A percentile compares a stretch with the other conserved stretches of the same genome.
phyloP scores from a whole-genome alignment of 2,888 invertebrate genomes.

The Sesamia inferens region DNA sequence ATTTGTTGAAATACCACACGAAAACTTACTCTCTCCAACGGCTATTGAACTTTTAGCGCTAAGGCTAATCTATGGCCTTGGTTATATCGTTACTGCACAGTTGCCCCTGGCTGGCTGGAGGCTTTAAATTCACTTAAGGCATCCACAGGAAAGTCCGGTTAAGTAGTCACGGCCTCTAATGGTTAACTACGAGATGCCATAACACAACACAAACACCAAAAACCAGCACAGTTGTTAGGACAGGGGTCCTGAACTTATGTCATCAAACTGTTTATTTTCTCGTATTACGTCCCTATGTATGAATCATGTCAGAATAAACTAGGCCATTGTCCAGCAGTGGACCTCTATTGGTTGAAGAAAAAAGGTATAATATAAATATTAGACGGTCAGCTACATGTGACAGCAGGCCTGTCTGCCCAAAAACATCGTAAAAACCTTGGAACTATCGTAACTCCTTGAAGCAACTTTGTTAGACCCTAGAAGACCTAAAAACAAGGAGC shows the following conservation, averaged over 20 bases:
- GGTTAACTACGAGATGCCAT: no score
- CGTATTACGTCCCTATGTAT: background rate
- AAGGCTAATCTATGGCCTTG: constrained; percentile 22
- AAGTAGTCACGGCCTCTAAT: no score
- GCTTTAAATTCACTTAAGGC: no score
- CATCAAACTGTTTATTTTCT: background rate
- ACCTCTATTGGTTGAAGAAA: no score
- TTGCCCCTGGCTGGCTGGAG: no score
- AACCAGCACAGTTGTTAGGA: no score
- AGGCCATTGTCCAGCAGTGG: no score
- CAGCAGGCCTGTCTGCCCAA: background rate
- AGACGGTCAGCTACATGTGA: background rate
- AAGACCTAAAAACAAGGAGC: background rate
- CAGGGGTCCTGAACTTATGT: background rate
- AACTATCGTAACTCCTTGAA: background rate
- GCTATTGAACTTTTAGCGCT: constrained; percentile 31
- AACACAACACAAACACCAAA: no score
- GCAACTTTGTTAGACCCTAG: background rate
- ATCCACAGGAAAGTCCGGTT: no score
- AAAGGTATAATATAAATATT: background rate
- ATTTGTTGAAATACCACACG: background rate
- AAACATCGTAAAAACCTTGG: background rate
- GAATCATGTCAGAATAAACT: background rate
- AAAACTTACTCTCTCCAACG: constrained; percentile 14
- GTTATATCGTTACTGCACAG: background rate